Conservation (phyloP, 1,140 invertebrate species). For the Bradysia coprophila region DNA sequence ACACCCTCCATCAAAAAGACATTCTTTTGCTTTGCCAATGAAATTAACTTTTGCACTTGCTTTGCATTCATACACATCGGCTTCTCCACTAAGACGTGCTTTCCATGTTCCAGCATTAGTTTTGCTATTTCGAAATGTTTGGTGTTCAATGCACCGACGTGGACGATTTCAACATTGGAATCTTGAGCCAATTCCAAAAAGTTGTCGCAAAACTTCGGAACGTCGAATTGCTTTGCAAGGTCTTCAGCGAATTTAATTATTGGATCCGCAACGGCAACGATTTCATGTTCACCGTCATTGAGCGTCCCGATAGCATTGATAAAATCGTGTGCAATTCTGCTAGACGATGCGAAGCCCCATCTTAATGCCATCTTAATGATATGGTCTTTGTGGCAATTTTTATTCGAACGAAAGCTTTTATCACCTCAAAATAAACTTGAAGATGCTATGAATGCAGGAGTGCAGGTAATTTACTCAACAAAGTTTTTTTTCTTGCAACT, state of each 20-base stretch:
- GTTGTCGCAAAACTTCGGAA: slow-evolving; percentile 46
- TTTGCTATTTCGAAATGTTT: slow-evolving; percentile 49
- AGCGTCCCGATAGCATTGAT: slow-evolving; percentile 44
- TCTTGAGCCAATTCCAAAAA: slow-evolving; percentile 58
- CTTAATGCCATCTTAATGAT: no score
- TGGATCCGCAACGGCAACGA: slow-evolving; percentile 59
- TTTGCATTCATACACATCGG: slow-evolving; percentile 57
- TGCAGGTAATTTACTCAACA: no score
- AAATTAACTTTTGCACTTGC: slow-evolving; percentile 42
- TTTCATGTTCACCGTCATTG: slow-evolving; percentile 40
- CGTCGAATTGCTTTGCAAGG: slow-evolving; percentile 53
- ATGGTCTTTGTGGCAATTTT: no score
- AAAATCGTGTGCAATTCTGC: slow-evolving; percentile 65
- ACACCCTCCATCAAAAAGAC: slow-evolving; percentile 71
- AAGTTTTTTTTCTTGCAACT: no score
- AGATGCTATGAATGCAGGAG: no score
- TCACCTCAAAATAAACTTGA: no score
- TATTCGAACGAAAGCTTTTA: no score
- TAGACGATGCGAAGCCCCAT: slow-evolving; percentile 55
- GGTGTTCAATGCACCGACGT: slow-evolving; percentile 55
- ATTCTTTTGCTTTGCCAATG: slow-evolving; percentile 40
- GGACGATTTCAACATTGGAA: slow-evolving; percentile 58
- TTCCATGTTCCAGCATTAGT: slow-evolving; percentile 55
- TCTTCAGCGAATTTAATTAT: slow-evolving; percentile 45
- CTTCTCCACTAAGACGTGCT: slow-evolving; percentile 74